phyloP scores from a whole-genome alignment of 2,113 vertebrate genomes.

The Gallinago undulata region DNA sequence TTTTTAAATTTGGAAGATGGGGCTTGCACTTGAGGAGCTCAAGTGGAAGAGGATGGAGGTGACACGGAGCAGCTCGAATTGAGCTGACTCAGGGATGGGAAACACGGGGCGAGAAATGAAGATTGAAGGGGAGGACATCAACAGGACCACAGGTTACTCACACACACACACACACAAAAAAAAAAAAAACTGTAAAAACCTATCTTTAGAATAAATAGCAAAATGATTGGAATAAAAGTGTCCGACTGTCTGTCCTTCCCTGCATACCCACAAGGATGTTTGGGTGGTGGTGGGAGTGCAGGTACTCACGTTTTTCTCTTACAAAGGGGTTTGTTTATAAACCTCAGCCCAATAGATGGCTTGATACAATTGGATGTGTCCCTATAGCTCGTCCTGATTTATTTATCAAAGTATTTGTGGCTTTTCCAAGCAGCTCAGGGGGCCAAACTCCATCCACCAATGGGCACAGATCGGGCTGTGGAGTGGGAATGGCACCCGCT shows the following conservation, averaged over 20 bases:
- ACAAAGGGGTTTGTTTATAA: neutral
- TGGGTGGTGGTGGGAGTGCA: neutral
- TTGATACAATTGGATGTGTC: neutral
- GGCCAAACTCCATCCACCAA: neutral
- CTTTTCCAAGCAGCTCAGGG: neutral
- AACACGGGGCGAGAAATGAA: neutral
- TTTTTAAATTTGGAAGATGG: neutral
- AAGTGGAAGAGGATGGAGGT: neutral
- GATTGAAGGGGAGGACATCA: neutral
- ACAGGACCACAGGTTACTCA: neutral
- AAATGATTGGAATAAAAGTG: neutral
- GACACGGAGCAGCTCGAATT: neutral
- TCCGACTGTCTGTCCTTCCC: fast-evolving
- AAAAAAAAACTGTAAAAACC: neutral
- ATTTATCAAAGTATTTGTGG: neutral
- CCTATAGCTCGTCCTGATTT: neutral
- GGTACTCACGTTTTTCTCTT: fast-evolving
- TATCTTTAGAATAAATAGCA: neutral
- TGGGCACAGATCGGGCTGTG: fast-evolving
- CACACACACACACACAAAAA: neutral
- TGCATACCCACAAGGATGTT: fast-evolving
- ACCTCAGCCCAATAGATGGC: neutral
- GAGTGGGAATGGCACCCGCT: neutral
- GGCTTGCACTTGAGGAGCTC: neutral
- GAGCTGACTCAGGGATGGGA: neutral